Percentiles rank a stretch among this genome's conserved stretches.
Conservation (phyloP, 2,797 vertebrate genomes). For the Gallirallus australis region DNA sequence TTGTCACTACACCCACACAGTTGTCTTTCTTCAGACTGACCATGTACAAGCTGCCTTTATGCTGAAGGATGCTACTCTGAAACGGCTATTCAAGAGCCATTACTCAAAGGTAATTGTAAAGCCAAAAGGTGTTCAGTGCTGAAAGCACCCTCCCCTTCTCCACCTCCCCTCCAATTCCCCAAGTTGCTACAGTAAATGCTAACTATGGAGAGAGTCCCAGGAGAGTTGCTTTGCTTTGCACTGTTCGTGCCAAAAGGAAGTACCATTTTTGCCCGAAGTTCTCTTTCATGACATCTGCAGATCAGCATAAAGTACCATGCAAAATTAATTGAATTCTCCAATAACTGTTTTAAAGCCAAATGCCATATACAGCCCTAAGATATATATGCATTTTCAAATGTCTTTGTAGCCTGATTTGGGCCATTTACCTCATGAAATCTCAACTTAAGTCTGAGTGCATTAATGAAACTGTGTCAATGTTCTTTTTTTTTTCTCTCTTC, state of each 20-base stretch:
- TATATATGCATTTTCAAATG: slow-evolving; percentile 42
- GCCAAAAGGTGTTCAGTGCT: not conserved
- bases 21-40: not conserved
- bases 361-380: slow-evolving; percentile 45
- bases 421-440: slow-evolving; percentile 41
- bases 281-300: slow-evolving; percentile 50
- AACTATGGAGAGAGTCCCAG: not conserved
- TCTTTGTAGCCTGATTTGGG: slow-evolving; percentile 45
- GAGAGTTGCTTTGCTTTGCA: not conserved
- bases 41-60: not conserved
- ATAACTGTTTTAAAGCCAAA: slow-evolving; percentile 64
- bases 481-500: not conserved
- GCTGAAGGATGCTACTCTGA: not conserved
- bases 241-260: slow-evolving; percentile 6
- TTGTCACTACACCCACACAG: not conserved
- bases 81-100: not conserved
- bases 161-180: not conserved
- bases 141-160: not conserved
- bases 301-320: slow-evolving; percentile 51
- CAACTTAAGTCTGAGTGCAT: not conserved
- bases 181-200: not conserved
- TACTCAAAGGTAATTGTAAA: not conserved
- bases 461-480: slow-evolving; percentile 15
- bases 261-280: slow-evolving; percentile 47
- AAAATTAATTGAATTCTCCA: slow-evolving; percentile 65